Conservation (phyloP, 2,113 vertebrate genomes). For the Gymnarchus niloticus region DNA sequence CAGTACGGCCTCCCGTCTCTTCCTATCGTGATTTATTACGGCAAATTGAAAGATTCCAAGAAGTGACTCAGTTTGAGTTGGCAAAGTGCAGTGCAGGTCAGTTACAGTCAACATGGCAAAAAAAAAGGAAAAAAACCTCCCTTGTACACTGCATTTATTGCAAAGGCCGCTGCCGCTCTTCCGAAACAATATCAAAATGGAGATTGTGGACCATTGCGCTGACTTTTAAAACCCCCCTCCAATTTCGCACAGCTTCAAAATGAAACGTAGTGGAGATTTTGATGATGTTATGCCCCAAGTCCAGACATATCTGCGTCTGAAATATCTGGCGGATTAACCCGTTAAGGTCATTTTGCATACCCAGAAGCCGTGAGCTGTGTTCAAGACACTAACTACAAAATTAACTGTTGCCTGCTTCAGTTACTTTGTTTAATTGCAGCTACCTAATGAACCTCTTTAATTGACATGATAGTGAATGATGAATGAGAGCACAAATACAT, state of each 20-base stretch:
- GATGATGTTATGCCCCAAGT: not conserved
- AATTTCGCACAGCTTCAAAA: not conserved
- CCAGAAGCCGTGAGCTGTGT: conserved; percentile 30
- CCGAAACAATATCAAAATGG: conserved; percentile 30
- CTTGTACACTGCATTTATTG: not conserved
- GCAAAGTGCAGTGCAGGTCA: conserved; percentile 35
- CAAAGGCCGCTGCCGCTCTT: not conserved
- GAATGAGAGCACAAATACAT: conserved; percentile 9
- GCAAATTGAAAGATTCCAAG: conserved; percentile 54
- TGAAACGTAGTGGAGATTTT: not conserved
- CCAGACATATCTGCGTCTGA: not conserved
- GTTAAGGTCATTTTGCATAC: not conserved
- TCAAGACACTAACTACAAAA: conserved; percentile 39
- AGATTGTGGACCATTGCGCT: conserved; percentile 4
- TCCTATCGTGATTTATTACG: conserved; percentile 45
- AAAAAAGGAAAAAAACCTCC: conserved; percentile 45
- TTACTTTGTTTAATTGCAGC: conserved; percentile 24
- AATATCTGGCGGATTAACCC: not conserved
- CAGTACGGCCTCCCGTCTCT: conserved; percentile 51
- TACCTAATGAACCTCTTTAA: not conserved
- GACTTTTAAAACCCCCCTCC: not conserved
- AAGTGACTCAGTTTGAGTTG: conserved; percentile 48
- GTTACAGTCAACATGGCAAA: conserved; percentile 30
- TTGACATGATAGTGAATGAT: not conserved
- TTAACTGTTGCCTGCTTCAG: conserved; percentile 2